Conservation (phyloP, 2,888 invertebrate genomes). For the Dexiosoma caninum region DNA sequence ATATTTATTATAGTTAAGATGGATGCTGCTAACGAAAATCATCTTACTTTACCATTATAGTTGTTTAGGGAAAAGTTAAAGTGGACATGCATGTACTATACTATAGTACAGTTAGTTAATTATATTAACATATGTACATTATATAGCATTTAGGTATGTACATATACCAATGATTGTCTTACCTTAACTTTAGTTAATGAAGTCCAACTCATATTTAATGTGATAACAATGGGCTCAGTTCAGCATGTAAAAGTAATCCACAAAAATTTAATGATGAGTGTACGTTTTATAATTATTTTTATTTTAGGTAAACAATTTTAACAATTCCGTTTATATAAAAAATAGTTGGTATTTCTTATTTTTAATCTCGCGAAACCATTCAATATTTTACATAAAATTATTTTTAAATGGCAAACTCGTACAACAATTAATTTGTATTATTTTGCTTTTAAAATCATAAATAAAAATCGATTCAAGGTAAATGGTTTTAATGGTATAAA, state of each 20-base stretch:
- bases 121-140: not conserved
- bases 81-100: not conserved
- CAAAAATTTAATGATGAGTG: not conserved
- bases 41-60: not conserved
- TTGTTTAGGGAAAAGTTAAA: not conserved
- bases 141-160: not conserved
- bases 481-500: slow-evolving; percentile 38
- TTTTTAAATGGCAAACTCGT: not conserved
- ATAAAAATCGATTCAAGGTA: slow-evolving; percentile 37
- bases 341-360: not conserved
- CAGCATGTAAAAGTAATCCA: slow-evolving; percentile 27
- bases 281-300: not conserved
- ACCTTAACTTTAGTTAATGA: slow-evolving; percentile 21
- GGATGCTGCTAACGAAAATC: slow-evolving; percentile 40
- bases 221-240: not conserved
- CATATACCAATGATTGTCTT: not conserved
- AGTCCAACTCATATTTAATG: not conserved
- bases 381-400: slow-evolving; percentile 6
- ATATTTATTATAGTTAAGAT: slow-evolving; percentile 50
- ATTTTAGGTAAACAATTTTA: slow-evolving; percentile 45
- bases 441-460: slow-evolving; percentile 11
- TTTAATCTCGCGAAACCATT: slow-evolving; percentile 31
- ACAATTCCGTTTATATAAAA: slow-evolving; percentile 25
- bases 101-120: not conserved
- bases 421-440: slow-evolving; percentile 22